phyloP scores from a whole-genome alignment of 2,113 vertebrate species.

The Henicopernis longicauda region DNA sequence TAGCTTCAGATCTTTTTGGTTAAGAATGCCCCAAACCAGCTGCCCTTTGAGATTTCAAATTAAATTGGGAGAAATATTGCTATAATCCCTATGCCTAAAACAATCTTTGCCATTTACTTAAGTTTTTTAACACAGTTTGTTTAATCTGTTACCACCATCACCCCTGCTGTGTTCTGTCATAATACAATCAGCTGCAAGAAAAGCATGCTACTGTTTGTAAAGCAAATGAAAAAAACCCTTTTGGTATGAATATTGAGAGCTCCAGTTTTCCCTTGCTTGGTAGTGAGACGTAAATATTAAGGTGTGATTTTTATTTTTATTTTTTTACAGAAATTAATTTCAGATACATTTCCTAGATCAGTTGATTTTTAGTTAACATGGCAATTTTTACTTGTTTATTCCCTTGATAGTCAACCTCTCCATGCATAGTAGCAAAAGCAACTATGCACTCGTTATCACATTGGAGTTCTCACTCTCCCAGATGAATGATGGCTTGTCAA shows the following conservation, averaged over 20 bases:
- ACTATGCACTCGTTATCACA: neutral
- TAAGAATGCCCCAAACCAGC: neutral
- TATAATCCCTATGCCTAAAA: slow-evolving; percentile 5
- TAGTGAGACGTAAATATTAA: neutral
- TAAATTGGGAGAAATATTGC: slow-evolving; percentile 19
- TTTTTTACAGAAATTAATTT: neutral
- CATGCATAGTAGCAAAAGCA: neutral
- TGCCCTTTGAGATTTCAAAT: slow-evolving; percentile 34
- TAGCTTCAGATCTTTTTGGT: neutral
- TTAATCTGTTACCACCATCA: neutral
- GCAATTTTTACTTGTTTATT: neutral
- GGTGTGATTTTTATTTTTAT: neutral
- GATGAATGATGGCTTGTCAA: neutral
- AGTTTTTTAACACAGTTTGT: slow-evolving; percentile 22
- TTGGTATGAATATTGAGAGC: neutral
- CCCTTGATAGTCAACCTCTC: neutral
- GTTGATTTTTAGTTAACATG: neutral
- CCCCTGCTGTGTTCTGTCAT: neutral
- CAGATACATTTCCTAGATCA: neutral
- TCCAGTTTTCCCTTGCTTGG: neutral
- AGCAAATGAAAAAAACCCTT: neutral
- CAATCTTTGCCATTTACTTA: slow-evolving; percentile 9
- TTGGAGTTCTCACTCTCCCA: neutral
- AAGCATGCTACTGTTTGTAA: neutral
- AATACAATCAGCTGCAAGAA: neutral